phyloP scores from a whole-genome alignment of 2,797 vertebrate species.

The Scomberomorus guttatus region DNA sequence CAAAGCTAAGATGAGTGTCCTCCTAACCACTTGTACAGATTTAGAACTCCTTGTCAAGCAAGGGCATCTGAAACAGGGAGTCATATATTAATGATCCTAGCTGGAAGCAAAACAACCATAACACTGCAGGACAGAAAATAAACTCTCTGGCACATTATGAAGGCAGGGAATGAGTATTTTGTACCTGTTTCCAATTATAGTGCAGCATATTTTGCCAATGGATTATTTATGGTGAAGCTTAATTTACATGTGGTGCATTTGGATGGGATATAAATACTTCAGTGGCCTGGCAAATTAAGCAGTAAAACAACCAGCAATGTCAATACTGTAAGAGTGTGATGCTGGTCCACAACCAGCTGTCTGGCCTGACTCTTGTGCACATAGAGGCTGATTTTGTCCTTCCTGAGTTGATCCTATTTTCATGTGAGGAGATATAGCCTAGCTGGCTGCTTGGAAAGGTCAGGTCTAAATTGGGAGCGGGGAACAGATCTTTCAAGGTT shows the following conservation, averaged over 20 bases:
- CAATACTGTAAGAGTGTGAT: slow-evolving; percentile 27
- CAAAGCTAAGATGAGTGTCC: slow-evolving; percentile 67
- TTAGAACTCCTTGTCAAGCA: slow-evolving; percentile 72
- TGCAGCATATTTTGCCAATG: slow-evolving; percentile 34
- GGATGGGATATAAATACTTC: slow-evolving; percentile 70
- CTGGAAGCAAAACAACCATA: slow-evolving; percentile 57
- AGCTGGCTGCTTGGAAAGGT: slow-evolving; percentile 71
- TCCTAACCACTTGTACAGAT: slow-evolving; percentile 64
- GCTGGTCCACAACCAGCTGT: slow-evolving; percentile 35
- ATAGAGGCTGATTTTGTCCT: slow-evolving; percentile 49
- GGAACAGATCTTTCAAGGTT: slow-evolving; percentile 69
- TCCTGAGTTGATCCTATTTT: slow-evolving; percentile 55
- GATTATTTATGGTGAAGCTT: slow-evolving; percentile 68
- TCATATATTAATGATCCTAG: slow-evolving; percentile 70
- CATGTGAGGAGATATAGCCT: slow-evolving; percentile 46
- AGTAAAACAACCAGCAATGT: slow-evolving; percentile 58
- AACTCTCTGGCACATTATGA: slow-evolving; percentile 43
- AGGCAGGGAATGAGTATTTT: slow-evolving; percentile 60
- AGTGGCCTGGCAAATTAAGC: slow-evolving; percentile 54
- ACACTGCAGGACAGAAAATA: slow-evolving; percentile 45
- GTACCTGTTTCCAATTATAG: slow-evolving; percentile 67
- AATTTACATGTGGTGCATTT: slow-evolving; percentile 62
- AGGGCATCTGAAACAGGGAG: slow-evolving; percentile 66
- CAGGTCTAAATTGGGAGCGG: slow-evolving; percentile 75
- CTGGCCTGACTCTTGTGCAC: slow-evolving; percentile 12